A percentile compares a stretch with the other conserved stretches of the same genome.
These are phyloP conservation scores for Glaucopsyche alexis DNA, from an alignment of 2,888 invertebrate species.

Conservation along the genomic window DNA sequence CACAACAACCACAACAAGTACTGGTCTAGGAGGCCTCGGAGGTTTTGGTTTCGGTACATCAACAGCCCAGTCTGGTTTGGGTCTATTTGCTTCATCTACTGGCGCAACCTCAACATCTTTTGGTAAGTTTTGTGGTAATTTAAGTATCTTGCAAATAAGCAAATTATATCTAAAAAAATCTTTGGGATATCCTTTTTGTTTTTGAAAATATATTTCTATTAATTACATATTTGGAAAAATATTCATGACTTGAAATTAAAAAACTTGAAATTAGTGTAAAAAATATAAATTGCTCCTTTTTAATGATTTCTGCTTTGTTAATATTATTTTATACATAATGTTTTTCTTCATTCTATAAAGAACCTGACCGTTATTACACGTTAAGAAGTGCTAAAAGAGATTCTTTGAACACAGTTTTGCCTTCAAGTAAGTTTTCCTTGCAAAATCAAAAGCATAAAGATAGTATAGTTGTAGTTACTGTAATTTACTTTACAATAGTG, in stretches of 20 bases:
- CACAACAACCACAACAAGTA: constrained; percentile 51
- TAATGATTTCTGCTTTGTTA: too few species aligned
- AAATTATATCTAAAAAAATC: background rate
- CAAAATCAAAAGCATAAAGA: background rate
- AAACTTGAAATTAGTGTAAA: too few species aligned
- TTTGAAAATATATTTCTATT: background rate
- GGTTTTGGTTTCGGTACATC: constrained; percentile 60
- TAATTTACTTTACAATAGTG: too few species aligned
- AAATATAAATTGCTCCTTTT: too few species aligned
- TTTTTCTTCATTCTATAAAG: background rate
- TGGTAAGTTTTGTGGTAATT: constrained; percentile 49
- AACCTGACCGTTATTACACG: constrained; percentile 39
- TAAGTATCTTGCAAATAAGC: background rate
- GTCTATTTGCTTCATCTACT: constrained; percentile 53
- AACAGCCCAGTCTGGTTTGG: constrained; percentile 52
- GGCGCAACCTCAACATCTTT: constrained; percentile 56
- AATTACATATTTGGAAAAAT: constrained; percentile 8
- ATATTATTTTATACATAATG: too few species aligned
- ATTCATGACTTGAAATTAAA: constrained; percentile 9
- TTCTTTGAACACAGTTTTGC: constrained; percentile 54
- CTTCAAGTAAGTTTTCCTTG: constrained; percentile 31
- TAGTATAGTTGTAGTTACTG: too few species aligned
- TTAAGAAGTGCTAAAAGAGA: constrained; percentile 54
- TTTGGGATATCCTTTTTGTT: background rate
- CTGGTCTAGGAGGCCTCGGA: constrained; percentile 61